Evolutionary conservation across 1,140 invertebrate species (phyloP).

Genomic region (Leptinotarsa texana): DNA sequence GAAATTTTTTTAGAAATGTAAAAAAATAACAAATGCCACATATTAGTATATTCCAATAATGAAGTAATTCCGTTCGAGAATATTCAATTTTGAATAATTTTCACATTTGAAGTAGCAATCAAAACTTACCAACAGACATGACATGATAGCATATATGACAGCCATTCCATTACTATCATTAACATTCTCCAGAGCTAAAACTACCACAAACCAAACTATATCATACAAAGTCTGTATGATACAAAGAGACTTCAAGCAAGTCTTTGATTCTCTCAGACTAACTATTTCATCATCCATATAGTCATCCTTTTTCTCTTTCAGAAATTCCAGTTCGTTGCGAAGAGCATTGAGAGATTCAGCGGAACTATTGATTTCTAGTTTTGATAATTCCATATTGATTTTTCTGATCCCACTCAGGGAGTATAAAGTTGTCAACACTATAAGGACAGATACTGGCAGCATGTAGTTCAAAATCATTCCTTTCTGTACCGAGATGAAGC

Average conservation of each 20-base stretch:
- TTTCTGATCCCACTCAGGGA: conserved; percentile 53
- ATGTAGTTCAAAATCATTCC: conserved; percentile 75
- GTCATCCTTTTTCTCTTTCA: conserved; percentile 56
- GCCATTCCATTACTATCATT: conserved; percentile 63
- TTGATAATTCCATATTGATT: conserved; percentile 53
- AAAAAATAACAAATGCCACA: too few relatives aligned
- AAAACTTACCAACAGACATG: conserved; percentile 60
- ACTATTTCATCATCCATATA: conserved; percentile 46
- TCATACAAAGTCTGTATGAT: conserved; percentile 51
- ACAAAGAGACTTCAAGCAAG: conserved; percentile 51
- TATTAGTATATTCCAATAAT: too few relatives aligned
- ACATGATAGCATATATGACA: conserved; percentile 61
- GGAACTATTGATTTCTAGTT: conserved; percentile 50
- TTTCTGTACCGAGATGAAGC: conserved; percentile 73
- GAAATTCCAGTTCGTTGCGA: conserved; percentile 47
- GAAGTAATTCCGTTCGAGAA: neutral
- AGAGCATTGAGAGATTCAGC: conserved; percentile 49
- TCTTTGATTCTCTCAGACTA: conserved; percentile 50
- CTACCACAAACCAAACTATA: conserved; percentile 69
- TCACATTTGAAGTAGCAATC: too few relatives aligned
- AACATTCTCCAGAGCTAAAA: conserved; percentile 71
- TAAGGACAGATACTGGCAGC: conserved; percentile 67
- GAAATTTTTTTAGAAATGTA: too few relatives aligned
- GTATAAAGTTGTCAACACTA: conserved; percentile 62
- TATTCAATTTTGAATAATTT: neutral